A percentile compares a stretch with the other conserved stretches of the same genome.
phyloP scores from a whole-genome alignment of 2,888 invertebrate species.

The Lagria hirta region DNA sequence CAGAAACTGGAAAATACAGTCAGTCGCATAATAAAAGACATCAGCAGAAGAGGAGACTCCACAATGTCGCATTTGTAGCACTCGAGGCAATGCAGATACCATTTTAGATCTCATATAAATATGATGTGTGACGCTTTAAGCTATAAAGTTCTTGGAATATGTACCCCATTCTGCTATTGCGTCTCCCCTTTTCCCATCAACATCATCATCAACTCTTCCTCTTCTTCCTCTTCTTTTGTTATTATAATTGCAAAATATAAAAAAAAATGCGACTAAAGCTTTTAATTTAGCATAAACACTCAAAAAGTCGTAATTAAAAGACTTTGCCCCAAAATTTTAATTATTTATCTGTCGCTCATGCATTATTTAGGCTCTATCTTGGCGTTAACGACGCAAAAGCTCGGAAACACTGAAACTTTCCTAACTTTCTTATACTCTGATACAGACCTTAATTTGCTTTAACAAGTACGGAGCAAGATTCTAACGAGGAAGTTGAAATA shows the following conservation, averaged over 20 bases:
- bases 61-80: too few species aligned
- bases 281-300: conserved; percentile 8
- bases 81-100: too few species aligned
- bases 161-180: too few species aligned
- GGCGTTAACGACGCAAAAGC: conserved; percentile 9
- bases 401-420: conserved; percentile 9
- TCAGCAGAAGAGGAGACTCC: too few species aligned
- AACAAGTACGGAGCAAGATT: conserved; percentile 10
- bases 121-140: too few species aligned
- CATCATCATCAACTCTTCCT: too few species aligned
- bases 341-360: conserved; percentile 12
- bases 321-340: conserved; percentile 8
- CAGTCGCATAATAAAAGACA: too few species aligned
- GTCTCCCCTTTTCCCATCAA: too few species aligned
- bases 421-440: conserved; percentile 12
- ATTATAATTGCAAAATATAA: not conserved
- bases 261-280: conserved; percentile 1
- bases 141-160: too few species aligned
- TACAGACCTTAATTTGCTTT: conserved; percentile 15
- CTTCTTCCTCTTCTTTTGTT: too few species aligned
- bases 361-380: conserved; percentile 13
- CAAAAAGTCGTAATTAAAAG: conserved; percentile 5
- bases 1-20: too few species aligned
- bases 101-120: too few species aligned
- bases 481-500: conserved; percentile 8